Evolutionary conservation across 2,797 vertebrate species (phyloP).

Genomic region (Gallirallus australis): DNA sequence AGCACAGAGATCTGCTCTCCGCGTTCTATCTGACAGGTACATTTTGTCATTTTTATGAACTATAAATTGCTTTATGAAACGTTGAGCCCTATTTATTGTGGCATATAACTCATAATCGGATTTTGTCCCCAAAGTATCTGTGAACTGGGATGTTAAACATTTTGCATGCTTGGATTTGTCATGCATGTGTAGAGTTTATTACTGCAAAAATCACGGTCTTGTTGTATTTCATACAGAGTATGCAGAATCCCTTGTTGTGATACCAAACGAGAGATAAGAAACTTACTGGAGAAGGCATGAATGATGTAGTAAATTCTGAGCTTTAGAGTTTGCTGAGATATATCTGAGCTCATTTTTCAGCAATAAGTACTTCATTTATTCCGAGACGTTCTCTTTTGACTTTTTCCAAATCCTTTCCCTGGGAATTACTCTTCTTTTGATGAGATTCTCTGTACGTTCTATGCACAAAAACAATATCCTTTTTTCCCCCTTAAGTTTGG

Average conservation of each 20-base stretch:
- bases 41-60: conserved; percentile 87
- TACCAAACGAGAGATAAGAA: conserved; percentile 76
- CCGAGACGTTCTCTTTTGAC: conserved; percentile 55
- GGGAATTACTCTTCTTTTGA: conserved; percentile 34
- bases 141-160: conserved; percentile 82
- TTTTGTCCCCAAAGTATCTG: conserved; percentile 82
- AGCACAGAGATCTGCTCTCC: conserved; percentile 83
- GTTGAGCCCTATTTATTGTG: conserved; percentile 84
- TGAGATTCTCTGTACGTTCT: conserved; percentile 38
- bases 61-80: conserved; percentile 87
- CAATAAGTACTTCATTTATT: conserved; percentile 79
- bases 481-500: conserved; percentile 26
- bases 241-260: conserved; percentile 78
- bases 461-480: conserved; percentile 10
- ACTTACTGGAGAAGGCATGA: conserved; percentile 69
- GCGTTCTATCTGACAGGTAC: conserved; percentile 84
- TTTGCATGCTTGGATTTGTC: conserved; percentile 83
- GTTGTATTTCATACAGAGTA: conserved; percentile 80
- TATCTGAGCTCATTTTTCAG: conserved; percentile 77
- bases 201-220: conserved; percentile 70
- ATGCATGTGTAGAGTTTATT: conserved; percentile 82
- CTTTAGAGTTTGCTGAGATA: conserved; percentile 71
- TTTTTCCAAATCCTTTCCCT: conserved; percentile 52
- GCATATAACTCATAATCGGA: conserved; percentile 84
- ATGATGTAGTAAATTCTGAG: conserved; percentile 76